phyloP scores from a whole-genome alignment of 2,888 invertebrate species.

The Cerastis rubricosa region DNA sequence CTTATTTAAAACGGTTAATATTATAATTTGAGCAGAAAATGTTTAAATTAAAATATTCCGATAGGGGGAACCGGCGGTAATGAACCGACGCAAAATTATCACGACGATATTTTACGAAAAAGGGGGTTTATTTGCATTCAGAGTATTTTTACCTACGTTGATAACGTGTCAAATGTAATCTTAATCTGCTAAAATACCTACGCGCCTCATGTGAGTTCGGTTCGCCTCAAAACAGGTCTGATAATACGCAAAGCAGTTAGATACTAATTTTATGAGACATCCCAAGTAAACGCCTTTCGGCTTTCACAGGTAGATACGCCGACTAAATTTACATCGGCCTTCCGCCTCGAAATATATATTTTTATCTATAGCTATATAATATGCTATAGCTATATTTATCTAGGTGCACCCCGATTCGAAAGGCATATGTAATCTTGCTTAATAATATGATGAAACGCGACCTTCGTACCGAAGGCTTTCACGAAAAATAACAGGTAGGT shows the following conservation, averaged over 20 bases:
- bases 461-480: conserved; percentile 69
- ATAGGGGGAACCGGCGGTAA: conserved; percentile 67
- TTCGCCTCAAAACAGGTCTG: conserved; percentile 81
- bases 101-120: conserved; percentile 64
- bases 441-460: conserved; percentile 57
- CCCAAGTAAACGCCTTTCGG: conserved; percentile 82
- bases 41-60: conserved; percentile 72
- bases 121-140: conserved; percentile 68
- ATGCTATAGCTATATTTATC: conserved; percentile 44
- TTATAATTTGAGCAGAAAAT: conserved; percentile 72
- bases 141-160: conserved; percentile 76
- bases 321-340: conserved; percentile 75
- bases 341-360: conserved; percentile 71
- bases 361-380: conserved; percentile 45
- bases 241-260: conserved; percentile 85
- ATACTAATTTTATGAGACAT: conserved; percentile 88
- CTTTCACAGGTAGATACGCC: conserved; percentile 76
- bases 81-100: conserved; percentile 59
- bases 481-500: conserved; percentile 56
- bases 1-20: conserved; percentile 73
- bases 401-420: conserved; percentile 58
- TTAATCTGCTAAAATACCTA: conserved; percentile 81
- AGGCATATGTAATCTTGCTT: conserved; percentile 39
- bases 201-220: conserved; percentile 80
- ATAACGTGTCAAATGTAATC: conserved; percentile 84